Evolutionary conservation across 2,888 invertebrate genomes (phyloP).

Genomic region (Nemurella pictetii): DNA sequence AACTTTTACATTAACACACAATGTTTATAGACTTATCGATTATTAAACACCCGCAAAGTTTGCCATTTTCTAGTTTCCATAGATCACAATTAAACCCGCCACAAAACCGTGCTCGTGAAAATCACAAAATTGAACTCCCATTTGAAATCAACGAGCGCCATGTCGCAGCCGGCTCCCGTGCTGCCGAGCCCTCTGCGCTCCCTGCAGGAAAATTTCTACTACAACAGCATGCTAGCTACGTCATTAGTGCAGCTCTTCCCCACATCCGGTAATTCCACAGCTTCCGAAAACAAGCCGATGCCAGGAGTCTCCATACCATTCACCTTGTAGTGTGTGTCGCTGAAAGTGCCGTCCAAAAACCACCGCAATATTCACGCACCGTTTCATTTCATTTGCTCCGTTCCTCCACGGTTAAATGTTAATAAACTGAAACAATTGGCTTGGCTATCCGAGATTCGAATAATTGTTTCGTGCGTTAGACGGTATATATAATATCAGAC

Average conservation of each 20-base stretch:
- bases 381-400: not conserved
- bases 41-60: not conserved
- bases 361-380: not conserved
- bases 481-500: not conserved
- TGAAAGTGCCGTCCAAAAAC: not conserved
- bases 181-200: not conserved
- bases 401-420: not conserved
- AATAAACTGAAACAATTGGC: not conserved
- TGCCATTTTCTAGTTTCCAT: not conserved
- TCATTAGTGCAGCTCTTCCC: constrained; percentile 53
- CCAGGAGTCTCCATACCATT: not conserved
- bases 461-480: not conserved
- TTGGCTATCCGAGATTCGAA: not conserved
- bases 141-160: not conserved
- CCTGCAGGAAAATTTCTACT: constrained; percentile 52
- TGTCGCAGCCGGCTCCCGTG: not conserved
- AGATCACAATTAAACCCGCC: not conserved
- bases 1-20: no score
- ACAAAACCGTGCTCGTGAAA: not conserved
- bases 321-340: not conserved
- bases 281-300: not conserved
- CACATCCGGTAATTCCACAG: constrained; percentile 47
- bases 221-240: constrained; percentile 54
- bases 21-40: no score
- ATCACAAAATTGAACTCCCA: not conserved